Evolutionary conservation across 2,113 vertebrate species (phyloP), one percentile per base, ranked within the genome.

Genomic region (Chiloscyllium plagiosum): DNA sequence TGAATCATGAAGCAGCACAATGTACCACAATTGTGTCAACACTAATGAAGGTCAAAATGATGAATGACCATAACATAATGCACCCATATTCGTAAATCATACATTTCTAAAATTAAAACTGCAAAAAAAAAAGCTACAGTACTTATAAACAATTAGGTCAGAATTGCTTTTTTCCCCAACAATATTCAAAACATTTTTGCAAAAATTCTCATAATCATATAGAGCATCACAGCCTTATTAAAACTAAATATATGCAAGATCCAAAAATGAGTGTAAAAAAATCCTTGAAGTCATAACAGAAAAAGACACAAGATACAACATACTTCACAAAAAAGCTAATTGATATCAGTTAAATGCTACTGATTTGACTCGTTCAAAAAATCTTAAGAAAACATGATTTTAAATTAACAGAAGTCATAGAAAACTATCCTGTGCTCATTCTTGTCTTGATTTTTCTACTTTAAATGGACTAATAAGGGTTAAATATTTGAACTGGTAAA

Each of bases 21-120:
- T 37, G 65, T 93, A 93, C 61, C 61, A 66, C 17, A 65, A 26
- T 26, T 95, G 29, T 72, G 22, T 52, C 94, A 95, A 72, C 69
- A 95, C 8, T 50, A 95, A 52, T 90, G 87, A 90, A 95, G 69
- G 66, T 72, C 68, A 95, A 95, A 95, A 72, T 72, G n/a, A 72
- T 95, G 68, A 52, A 50, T 12, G 10, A 72, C n/a, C 68, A 72
- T 72, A 70, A 50, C 22, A 69, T 50, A 50, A 72, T 76, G 69
- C 20, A 72, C 42, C 42, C 65, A 76, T 20, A 95, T 42, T 61
- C 61, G 52, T 24, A 90, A 90, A 90, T 26, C 56, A 52, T 13
- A 33, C 2, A 65, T 70, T 95, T 26, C n/a, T 72, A 72, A 72
- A 70, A 72, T 70, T 72, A 69, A 93, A 72, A 33, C 24, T 47